Conservation (phyloP, 2,888 invertebrate genomes). For the Platynereis dumerilii region DNA sequence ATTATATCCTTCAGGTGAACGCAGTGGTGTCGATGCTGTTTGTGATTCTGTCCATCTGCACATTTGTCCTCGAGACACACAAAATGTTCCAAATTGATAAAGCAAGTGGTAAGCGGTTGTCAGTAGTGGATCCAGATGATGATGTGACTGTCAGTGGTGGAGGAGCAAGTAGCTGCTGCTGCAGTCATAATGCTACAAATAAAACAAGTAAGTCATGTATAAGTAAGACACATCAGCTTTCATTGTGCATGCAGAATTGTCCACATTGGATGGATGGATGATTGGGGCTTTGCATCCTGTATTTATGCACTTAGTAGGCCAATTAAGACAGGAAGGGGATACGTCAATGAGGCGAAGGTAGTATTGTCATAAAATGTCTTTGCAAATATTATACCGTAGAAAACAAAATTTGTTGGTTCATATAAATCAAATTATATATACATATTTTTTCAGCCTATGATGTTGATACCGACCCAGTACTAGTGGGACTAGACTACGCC, state of each 20-base stretch:
- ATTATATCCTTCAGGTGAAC: slow-evolving; percentile 48
- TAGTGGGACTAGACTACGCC: slow-evolving; percentile 51
- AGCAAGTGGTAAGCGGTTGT: slow-evolving; percentile 18
- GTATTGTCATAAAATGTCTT: no score
- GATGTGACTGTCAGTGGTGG: slow-evolving; percentile 17
- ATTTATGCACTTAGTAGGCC: no score
- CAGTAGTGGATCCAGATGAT: slow-evolving; percentile 16
- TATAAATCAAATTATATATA: no score
- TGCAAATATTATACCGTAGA: no score
- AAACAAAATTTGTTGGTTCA: no score
- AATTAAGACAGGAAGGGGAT: no score
- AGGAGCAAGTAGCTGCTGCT: neutral
- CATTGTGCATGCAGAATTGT: no score
- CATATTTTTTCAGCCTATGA: neutral
- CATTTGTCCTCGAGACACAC: slow-evolving; percentile 60
- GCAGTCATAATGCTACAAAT: neutral
- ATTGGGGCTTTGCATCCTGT: no score
- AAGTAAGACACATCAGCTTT: no score
- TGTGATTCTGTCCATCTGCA: slow-evolving; percentile 55
- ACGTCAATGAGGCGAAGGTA: no score
- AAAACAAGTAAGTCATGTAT: no score
- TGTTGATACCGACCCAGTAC: slow-evolving; percentile 46
- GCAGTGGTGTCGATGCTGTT: slow-evolving; percentile 59
- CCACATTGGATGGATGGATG: no score
- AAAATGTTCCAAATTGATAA: slow-evolving; percentile 48